Base-by-base conservation (phyloP, 2,113 vertebrate species). In the Pygoscelis antarcticus region DNA sequence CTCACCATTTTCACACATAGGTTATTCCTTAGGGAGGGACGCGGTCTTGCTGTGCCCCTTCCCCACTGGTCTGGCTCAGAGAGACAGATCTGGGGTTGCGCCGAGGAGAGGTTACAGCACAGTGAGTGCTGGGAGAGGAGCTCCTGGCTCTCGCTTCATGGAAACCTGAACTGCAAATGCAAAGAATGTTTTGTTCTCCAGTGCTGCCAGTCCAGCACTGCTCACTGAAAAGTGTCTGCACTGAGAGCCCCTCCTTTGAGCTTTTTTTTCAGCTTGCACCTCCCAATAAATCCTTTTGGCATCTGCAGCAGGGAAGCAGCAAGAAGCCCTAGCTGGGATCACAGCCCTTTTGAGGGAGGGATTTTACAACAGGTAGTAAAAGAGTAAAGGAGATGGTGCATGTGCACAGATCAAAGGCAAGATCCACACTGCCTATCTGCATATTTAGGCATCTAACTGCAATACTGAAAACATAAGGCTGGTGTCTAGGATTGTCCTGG, bases 61-160 rank as follows among this genome's bases (percentile, higher is more conserved):
- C 7, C 36, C 81, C 22, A 26, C 44, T 7, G 52, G 4, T 29
- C 36, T 3, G 5, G 23, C 65, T 40, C 61, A 61, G 32, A 64
- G n/a, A 4, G 23, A 40, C 29, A 7, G 32, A 19, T 36, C 46
- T 12, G 83, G 11, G n/a, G n/a, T 23, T 42, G 52, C 86, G 6
- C 3, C 0, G 0, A 60, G 62, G 38, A 57, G 42, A 55, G 32
- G 47, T 49, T 2, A 10, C 23, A 49, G 74, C 46, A 10, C 12
- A 1, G 14, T 1, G 11, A 32, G 77, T 1, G 20, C 32, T 15
- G 25, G 17, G 19, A 72, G 25, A 42, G 52, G 5, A 80, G 77
- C 7, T 77, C 36, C 11, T 0, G 0, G 9, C 42, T 36, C n/a
- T 52, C 2, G 0, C 11, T 44, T 20, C 0, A 0, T 6, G 80